Conservation (phyloP, 1,140 invertebrate species). For the Drosophila pandora region DNA sequence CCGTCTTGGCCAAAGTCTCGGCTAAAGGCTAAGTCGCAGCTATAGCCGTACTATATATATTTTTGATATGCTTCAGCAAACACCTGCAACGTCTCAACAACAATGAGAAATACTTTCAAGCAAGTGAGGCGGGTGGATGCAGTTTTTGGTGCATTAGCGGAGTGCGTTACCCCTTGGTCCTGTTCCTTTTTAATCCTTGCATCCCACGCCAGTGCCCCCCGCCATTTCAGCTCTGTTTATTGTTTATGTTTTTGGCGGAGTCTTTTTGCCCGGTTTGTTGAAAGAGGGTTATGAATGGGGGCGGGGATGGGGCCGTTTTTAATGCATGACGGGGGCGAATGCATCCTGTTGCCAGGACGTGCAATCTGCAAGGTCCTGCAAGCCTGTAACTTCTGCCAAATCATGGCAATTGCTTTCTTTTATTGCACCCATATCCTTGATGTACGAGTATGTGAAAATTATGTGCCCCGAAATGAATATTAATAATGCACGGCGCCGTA, state of each 20-base stretch:
- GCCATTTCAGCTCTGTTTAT: constrained; percentile 54
- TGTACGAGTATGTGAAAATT: constrained; percentile 41
- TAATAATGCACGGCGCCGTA: constrained; percentile 52
- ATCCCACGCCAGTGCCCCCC: neutral
- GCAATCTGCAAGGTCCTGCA: constrained; percentile 62
- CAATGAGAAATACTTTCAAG: constrained; percentile 73
- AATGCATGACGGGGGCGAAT: constrained; percentile 59
- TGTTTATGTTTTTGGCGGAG: constrained; percentile 66
- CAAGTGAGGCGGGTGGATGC: constrained; percentile 49
- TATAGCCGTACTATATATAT: constrained; percentile 40
- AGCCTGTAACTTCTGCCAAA: constrained; percentile 54
- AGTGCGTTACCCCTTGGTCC: constrained; percentile 53
- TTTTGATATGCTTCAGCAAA: constrained; percentile 77
- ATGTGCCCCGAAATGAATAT: constrained; percentile 66
- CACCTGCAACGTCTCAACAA: constrained; percentile 80
- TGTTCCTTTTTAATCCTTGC: neutral
- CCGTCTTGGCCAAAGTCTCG: constrained; percentile 26
- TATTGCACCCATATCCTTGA: constrained; percentile 45
- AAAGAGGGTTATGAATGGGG: neutral
- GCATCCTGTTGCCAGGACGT: constrained; percentile 60
- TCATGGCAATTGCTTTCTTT: constrained; percentile 59
- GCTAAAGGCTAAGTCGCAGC: constrained; percentile 16
- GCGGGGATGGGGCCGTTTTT: constrained; percentile 33
- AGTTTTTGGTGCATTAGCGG: constrained; percentile 75
- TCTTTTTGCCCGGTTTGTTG: constrained; percentile 40